Evolutionary conservation across 2,113 vertebrate genomes (phyloP).

Genomic region (Gymnarchus niloticus): DNA sequence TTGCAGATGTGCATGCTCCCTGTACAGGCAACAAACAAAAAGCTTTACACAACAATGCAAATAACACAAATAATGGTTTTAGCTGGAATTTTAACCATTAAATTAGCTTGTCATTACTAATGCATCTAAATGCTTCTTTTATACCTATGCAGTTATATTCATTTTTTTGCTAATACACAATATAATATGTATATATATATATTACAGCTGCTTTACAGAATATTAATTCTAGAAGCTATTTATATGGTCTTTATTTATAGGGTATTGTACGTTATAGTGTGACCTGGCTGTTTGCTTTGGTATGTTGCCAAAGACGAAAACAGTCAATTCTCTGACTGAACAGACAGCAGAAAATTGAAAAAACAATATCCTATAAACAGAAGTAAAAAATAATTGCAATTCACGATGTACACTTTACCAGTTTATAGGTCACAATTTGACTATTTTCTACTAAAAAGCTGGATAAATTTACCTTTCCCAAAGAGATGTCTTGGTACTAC

Average conservation of each 20-base stretch:
- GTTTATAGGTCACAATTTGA: background rate
- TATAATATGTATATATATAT: too few species aligned
- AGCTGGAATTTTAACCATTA: background rate
- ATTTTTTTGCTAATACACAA: background rate
- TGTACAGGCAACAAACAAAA: conserved; percentile 19
- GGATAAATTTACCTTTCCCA: background rate
- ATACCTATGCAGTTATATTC: background rate
- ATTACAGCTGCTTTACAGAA: background rate
- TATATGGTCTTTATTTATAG: background rate
- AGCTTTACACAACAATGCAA: background rate
- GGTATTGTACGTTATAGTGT: background rate
- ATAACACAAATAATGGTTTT: background rate
- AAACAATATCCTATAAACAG: background rate
- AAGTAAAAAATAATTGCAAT: background rate
- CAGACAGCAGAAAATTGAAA: background rate
- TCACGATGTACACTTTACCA: background rate
- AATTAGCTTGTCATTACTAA: background rate
- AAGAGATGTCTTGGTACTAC: background rate
- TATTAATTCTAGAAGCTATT: conserved; percentile 4
- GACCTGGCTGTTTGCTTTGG: background rate
- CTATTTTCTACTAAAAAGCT: background rate
- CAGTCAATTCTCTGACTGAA: background rate
- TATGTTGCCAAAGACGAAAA: background rate
- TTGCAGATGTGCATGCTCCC: conserved; percentile 8
- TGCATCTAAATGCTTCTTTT: background rate